phyloP scores from a whole-genome alignment of 1,140 invertebrate species.

The Antheraea mylitta region DNA sequence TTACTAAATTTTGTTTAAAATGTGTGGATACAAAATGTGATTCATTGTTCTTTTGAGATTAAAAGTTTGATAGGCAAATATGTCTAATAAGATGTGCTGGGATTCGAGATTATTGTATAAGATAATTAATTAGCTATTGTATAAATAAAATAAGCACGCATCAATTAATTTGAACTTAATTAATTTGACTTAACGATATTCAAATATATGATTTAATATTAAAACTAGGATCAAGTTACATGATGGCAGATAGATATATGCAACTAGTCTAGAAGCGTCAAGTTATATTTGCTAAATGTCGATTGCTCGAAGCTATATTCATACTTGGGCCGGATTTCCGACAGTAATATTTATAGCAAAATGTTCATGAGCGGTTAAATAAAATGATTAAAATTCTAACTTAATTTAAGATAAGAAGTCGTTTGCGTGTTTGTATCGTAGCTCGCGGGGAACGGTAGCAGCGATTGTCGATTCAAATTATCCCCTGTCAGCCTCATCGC shows the following conservation, averaged over 20 bases:
- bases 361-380: not conserved
- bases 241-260: not conserved
- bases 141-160: not conserved
- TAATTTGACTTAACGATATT: constrained; percentile 11
- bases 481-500: constrained; percentile 41
- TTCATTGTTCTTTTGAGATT: too few relatives aligned
- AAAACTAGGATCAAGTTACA: not conserved
- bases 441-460: constrained; percentile 56
- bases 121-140: not conserved
- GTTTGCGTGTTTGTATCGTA: constrained; percentile 41
- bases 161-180: not conserved
- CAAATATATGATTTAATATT: not conserved
- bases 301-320: not conserved
- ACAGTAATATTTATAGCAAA: not conserved
- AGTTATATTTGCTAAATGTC: too few relatives aligned
- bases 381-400: not conserved
- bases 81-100: too few relatives aligned
- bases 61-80: too few relatives aligned
- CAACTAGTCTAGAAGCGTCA: too few relatives aligned
- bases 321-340: not conserved
- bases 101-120: too few relatives aligned
- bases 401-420: not conserved
- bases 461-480: constrained; percentile 48
- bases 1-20: too few relatives aligned
- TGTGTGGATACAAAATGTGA: too few relatives aligned